A percentile compares a stretch with the other conserved stretches of the same genome.
Conservation (phyloP, 1,140 invertebrate species). For the Aporrectodea caliginosa region DNA sequence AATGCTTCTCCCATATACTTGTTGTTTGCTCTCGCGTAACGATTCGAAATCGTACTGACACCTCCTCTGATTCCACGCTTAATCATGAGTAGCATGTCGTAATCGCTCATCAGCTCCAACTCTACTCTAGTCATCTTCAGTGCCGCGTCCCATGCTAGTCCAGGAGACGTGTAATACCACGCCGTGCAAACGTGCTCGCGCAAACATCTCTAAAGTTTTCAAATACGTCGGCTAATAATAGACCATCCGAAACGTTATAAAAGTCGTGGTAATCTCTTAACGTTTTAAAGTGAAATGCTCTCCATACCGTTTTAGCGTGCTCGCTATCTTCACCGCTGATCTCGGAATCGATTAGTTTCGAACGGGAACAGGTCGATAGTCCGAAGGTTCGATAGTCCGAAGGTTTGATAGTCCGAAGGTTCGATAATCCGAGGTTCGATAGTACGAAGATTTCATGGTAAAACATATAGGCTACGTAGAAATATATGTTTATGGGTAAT, state of each 20-base stretch:
- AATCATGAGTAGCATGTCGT: slow-evolving; percentile 41
- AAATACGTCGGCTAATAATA: slow-evolving; percentile 53
- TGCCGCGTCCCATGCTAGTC: slow-evolving; percentile 42
- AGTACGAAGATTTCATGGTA: too few relatives aligned
- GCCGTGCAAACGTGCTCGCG: slow-evolving; percentile 36
- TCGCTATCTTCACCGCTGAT: not conserved
- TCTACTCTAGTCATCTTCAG: slow-evolving; percentile 39
- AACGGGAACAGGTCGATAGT: too few relatives aligned
- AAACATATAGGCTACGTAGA: too few relatives aligned
- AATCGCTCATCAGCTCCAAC: slow-evolving; percentile 39
- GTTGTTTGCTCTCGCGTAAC: slow-evolving; percentile 41
- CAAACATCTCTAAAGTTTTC: slow-evolving; percentile 52
- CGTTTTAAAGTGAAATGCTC: not conserved
- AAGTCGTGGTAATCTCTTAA: not conserved
- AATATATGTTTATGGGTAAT: too few relatives aligned
- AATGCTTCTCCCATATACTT: slow-evolving; percentile 36
- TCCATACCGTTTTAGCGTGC: not conserved
- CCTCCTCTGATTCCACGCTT: slow-evolving; percentile 42
- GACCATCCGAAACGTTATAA: not conserved
- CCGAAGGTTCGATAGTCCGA: too few relatives aligned
- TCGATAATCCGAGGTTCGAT: too few relatives aligned
- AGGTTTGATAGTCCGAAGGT: too few relatives aligned
- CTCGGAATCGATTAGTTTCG: not conserved
- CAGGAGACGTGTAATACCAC: slow-evolving; percentile 41
- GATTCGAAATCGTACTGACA: slow-evolving; percentile 35